Evolutionary conservation across 2,797 vertebrate genomes (phyloP), one percentile per base, ranked within the genome.

Genomic region (Gadopsis marmoratus): DNA sequence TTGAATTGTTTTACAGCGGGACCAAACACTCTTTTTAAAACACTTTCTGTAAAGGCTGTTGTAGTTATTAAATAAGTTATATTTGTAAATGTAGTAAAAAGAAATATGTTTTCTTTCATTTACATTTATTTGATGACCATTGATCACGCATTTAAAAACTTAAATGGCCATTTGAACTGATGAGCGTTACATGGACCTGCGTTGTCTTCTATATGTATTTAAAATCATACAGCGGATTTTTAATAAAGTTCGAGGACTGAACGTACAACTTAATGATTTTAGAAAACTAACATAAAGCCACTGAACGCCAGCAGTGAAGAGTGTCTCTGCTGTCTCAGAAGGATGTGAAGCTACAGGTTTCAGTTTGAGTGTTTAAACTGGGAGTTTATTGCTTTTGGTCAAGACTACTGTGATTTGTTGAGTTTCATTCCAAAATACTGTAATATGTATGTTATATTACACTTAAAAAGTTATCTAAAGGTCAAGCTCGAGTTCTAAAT

Each of bases 391-490:
- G 48, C 51, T 56, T 71, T 63, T 23, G 3, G 65, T 83, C 33
- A 12, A 82, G 45, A 85, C 83, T 86, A 82, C 89, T 88, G 88
- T 77, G 58, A 74, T 78, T 54, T 64, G 69, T 67, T 31, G 65
- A 54, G 75, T 78, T 81, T 81, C 64, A 66, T 68, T 84, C 73
- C 69, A 80, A 73, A 82, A 69, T 70, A 65, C 79, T 80, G 62
- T 56, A 79, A 29, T 51, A 60, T 74, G 45, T 64, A 37, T 8
- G 31, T 43, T 55, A 7, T 67, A 6, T 71, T 41, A 66, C 64
- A 53, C n/a, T 51, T 11, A 8, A 21, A 55, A 29, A 33, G 19
- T 17, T 29, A 54, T 4, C n/a, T 61, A n/a, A 74, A 67, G 74
- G 68, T 78, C 70, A 51, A 45, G 23, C 60, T 14, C 2, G 45